Evolutionary conservation across 2,797 vertebrate genomes (phyloP).

Genomic region (Ciconia nigra): DNA sequence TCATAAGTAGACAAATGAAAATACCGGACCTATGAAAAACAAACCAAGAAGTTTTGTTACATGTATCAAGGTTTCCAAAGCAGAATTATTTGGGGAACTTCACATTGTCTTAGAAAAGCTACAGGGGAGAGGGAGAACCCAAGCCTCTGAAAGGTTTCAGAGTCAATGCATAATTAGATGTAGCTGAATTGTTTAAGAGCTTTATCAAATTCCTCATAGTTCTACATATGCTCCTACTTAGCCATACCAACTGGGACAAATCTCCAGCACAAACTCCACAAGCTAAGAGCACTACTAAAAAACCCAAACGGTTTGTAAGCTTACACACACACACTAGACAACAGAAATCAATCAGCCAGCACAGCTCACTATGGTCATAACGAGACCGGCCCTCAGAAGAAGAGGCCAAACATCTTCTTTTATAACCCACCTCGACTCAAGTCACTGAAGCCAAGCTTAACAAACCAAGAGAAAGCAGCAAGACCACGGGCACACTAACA

Average conservation of each 20-base stretch:
- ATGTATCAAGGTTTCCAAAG: background rate
- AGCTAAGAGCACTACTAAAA: background rate
- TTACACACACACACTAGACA: fast-evolving
- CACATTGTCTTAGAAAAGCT: background rate
- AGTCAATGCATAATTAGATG: background rate
- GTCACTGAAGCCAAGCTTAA: background rate
- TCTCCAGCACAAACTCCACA: background rate
- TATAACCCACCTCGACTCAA: fast-evolving
- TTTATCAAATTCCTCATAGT: background rate
- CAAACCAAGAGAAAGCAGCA: too few relatives aligned
- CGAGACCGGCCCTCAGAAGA: background rate
- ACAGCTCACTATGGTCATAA: background rate
- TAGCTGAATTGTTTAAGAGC: background rate
- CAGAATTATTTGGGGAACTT: background rate
- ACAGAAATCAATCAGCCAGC: background rate
- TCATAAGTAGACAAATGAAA: background rate
- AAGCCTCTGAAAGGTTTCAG: background rate
- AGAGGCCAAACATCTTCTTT: background rate
- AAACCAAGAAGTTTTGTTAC: background rate
- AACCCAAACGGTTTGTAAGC: background rate
- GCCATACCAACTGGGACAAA: background rate
- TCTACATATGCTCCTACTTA: background rate
- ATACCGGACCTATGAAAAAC: background rate
- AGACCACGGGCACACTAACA: fast-evolving
- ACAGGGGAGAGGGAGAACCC: background rate